Conservation (phyloP, 1,140 invertebrate species). For the Solenopsis invicta region DNA sequence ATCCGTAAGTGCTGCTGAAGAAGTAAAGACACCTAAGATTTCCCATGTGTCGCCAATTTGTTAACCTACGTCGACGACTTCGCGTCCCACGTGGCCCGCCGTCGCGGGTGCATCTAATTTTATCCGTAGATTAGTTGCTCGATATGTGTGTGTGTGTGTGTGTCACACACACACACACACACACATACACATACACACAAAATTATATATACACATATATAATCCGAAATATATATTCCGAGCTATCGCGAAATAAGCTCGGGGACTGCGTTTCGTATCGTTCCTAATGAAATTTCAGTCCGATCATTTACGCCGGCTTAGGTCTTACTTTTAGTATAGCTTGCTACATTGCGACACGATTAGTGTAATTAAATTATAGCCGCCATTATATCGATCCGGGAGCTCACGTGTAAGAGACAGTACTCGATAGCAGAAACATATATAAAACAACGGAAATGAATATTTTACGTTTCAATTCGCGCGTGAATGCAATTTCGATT, state of each 20-base stretch:
- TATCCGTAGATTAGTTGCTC: constrained; percentile 27
- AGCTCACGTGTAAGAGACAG: not conserved
- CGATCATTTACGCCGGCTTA: not conserved
- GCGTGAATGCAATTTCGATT: not conserved
- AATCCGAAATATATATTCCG: not conserved
- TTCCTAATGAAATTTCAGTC: constrained; percentile 16
- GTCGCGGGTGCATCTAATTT: constrained; percentile 49
- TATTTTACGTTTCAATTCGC: constrained; percentile 17
- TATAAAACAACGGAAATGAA: not conserved
- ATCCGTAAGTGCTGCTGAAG: constrained; percentile 52
- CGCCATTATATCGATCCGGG: not conserved
- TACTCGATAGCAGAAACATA: not conserved
- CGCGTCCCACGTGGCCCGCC: constrained; percentile 13
- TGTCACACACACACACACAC: not conserved
- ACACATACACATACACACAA: not conserved
- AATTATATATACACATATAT: not conserved
- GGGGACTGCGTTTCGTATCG: constrained; percentile 20
- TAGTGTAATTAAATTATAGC: constrained; percentile 28
- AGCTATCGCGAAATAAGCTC: constrained; percentile 41
- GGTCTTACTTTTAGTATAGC: not conserved
- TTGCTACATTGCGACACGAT: constrained; percentile 14
- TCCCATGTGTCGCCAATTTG: constrained; percentile 70
- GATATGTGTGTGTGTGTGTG: not conserved
- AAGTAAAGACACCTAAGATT: constrained; percentile 67
- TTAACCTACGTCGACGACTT: constrained; percentile 54